A percentile compares a stretch with the other conserved stretches of the same genome.
Conservation (phyloP, 2,113 vertebrate genomes). For the Mungos mungo region DNA sequence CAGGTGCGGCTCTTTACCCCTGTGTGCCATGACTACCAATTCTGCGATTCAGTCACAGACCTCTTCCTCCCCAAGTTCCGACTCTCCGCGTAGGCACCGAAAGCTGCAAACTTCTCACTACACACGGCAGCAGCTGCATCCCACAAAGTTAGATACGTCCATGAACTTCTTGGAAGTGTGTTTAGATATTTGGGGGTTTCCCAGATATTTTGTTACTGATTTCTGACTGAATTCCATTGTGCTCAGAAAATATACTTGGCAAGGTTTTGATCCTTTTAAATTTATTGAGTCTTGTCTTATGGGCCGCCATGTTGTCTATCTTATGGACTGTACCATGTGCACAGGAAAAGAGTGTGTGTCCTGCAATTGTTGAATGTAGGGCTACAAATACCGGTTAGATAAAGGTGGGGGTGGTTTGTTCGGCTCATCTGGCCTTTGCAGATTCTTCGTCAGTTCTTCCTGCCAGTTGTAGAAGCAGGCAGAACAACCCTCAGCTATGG, state of each 20-base stretch:
- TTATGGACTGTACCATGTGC: fast-evolving
- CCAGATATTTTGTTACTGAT: background rate
- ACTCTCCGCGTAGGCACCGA: fast-evolving
- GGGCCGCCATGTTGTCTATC: no score
- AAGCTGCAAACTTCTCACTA: background rate
- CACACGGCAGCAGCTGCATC: fast-evolving
- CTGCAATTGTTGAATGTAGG: fast-evolving
- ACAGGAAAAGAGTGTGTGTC: fast-evolving
- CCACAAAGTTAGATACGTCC: fast-evolving
- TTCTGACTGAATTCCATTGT: background rate
- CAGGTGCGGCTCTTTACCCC: fast-evolving
- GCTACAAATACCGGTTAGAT: fast-evolving
- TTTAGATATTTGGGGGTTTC: background rate
- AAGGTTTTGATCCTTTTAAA: background rate
- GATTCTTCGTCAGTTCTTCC: no score
- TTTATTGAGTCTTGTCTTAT: background rate
- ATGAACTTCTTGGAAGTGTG: background rate
- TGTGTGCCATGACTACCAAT: fast-evolving
- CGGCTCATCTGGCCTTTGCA: fast-evolving
- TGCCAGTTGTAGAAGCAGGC: background rate
- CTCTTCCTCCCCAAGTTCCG: no score
- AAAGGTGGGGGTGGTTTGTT: fast-evolving
- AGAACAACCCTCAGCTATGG: fast-evolving
- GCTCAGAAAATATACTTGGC: background rate
- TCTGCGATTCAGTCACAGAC: fast-evolving